Evolutionary conservation across 2,888 invertebrate species (phyloP).

Genomic region (Vesta saturnalis): DNA sequence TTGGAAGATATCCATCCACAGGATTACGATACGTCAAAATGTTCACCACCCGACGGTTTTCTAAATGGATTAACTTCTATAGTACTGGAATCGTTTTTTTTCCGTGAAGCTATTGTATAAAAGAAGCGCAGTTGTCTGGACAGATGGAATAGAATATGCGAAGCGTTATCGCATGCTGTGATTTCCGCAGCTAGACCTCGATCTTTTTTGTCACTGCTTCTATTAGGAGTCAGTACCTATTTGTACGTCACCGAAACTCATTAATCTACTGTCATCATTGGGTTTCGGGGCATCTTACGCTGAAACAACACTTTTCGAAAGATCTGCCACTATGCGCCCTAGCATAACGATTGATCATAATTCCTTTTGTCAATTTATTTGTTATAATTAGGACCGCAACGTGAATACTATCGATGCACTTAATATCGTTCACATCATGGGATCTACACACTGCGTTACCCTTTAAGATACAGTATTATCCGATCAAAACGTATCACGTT

Average conservation of each 20-base stretch:
- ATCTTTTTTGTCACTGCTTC: conserved; percentile 38
- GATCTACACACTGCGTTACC: conserved; percentile 36
- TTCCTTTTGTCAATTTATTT: conserved; percentile 39
- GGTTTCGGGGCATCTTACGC: conserved; percentile 39
- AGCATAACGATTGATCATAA: conserved; percentile 32
- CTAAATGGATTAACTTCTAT: conserved; percentile 31
- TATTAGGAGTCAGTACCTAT: conserved; percentile 29
- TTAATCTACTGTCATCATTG: conserved; percentile 38
- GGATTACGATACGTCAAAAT: conserved; percentile 35
- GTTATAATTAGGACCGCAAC: conserved; percentile 38
- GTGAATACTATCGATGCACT: conserved; percentile 39
- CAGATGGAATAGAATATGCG: conserved; percentile 35
- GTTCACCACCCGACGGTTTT: conserved; percentile 36
- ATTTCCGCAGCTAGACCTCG: conserved; percentile 38
- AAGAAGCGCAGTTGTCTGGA: conserved; percentile 9
- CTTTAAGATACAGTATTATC: too few relatives aligned
- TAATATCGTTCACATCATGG: conserved; percentile 38
- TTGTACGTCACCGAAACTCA: conserved; percentile 33
- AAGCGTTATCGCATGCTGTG: conserved; percentile 41
- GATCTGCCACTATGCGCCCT: conserved; percentile 34
- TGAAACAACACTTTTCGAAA: conserved; percentile 36
- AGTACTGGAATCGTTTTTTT: conserved; percentile 37
- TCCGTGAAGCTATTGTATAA: conserved; percentile 3
- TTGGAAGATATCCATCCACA: conserved; percentile 38
- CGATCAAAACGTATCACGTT: too few relatives aligned